Evolutionary conservation across 1,140 invertebrate genomes (phyloP).

Genomic region (Sitobion miscanthi): DNA sequence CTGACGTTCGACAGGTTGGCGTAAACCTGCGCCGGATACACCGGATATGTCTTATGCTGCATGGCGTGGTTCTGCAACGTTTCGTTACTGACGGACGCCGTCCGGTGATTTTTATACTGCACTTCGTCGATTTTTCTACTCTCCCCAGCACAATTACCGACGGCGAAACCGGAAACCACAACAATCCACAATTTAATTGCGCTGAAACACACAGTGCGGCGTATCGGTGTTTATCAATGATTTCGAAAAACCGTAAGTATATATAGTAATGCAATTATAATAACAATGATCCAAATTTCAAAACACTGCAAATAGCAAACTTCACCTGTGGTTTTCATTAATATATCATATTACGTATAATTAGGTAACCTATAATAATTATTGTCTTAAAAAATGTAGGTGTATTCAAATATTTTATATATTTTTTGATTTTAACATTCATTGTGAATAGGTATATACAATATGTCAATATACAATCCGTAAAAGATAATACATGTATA

Average conservation of each 20-base stretch:
- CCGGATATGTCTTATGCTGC: neutral
- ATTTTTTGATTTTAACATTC: neutral
- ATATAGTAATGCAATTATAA: neutral
- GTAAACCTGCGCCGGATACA: neutral
- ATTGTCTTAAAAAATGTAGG: neutral
- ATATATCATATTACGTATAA: too few relatives aligned
- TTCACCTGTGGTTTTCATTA: neutral
- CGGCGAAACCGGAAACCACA: neutral
- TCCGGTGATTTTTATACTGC: constrained; percentile 15
- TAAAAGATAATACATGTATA: too few relatives aligned
- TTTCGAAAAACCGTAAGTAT: neutral
- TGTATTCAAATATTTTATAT: neutral
- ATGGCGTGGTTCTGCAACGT: neutral
- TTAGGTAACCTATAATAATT: neutral
- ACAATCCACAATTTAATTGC: neutral
- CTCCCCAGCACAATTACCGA: neutral
- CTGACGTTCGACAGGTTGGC: neutral
- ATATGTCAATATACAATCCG: too few relatives aligned
- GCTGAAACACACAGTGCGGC: neutral
- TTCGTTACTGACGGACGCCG: neutral
- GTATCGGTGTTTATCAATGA: neutral
- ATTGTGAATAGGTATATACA: too few relatives aligned
- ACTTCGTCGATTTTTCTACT: neutral
- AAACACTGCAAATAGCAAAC: neutral
- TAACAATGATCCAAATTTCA: neutral